These are phyloP conservation scores for Eucriotettix oculatus DNA, from an alignment of 2,888 invertebrate species.

Conservation along the genomic window DNA sequence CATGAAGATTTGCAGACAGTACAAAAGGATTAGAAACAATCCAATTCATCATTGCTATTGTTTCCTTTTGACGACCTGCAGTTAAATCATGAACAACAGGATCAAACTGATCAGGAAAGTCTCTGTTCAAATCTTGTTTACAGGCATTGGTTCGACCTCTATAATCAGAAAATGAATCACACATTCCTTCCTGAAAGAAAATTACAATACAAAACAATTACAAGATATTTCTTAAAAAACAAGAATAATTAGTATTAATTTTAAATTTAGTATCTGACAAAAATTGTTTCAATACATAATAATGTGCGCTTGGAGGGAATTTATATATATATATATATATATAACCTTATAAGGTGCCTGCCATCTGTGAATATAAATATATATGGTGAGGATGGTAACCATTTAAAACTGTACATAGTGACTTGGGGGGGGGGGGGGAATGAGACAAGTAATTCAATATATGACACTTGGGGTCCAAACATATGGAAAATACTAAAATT, in stretches of 20 bases:
- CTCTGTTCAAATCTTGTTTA: slow-evolving; percentile 69
- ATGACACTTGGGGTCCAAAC: too few relatives aligned
- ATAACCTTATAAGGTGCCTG: too few relatives aligned
- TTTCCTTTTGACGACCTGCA: slow-evolving; percentile 64
- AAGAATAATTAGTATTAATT: neutral
- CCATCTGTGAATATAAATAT: too few relatives aligned
- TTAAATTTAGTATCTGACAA: neutral
- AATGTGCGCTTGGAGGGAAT: too few relatives aligned
- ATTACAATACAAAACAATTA: neutral
- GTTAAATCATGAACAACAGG: slow-evolving; percentile 19
- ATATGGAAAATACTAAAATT: too few relatives aligned
- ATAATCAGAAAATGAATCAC: slow-evolving; percentile 48
- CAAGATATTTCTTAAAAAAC: neutral
- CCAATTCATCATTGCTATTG: slow-evolving; percentile 77
- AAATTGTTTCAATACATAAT: too few relatives aligned
- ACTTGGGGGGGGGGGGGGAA: too few relatives aligned
- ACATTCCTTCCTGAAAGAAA: slow-evolving; percentile 53
- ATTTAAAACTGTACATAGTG: too few relatives aligned
- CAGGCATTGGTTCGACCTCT: slow-evolving; percentile 69
- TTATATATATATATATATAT: too few relatives aligned
- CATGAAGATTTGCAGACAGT: slow-evolving; percentile 85
- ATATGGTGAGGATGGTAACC: too few relatives aligned
- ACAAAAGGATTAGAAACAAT: slow-evolving; percentile 75
- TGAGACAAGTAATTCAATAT: too few relatives aligned
- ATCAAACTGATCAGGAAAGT: slow-evolving; percentile 83